Conservation (phyloP, 2,113 vertebrate species). For the Pelecanus crispus region DNA sequence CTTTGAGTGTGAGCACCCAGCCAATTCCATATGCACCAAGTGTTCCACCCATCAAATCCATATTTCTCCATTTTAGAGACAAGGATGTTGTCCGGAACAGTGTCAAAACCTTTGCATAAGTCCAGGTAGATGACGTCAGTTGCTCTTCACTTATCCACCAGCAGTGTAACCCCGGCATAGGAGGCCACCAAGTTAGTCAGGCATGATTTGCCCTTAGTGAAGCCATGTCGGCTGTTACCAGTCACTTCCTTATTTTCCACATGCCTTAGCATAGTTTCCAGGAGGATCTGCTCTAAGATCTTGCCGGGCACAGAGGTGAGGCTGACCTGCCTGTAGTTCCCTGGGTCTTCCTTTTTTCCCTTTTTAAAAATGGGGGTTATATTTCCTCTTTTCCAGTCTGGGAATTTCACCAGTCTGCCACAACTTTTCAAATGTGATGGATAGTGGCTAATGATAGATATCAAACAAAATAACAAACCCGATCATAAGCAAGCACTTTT, state of each 20-base stretch:
- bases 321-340: neutral
- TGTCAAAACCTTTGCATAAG: neutral
- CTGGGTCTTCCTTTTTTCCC: neutral
- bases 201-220: neutral
- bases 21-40: neutral
- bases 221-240: neutral
- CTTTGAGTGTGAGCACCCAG: neutral
- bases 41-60: neutral
- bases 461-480: neutral
- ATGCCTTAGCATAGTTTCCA: neutral
- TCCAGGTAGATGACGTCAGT: accelerated
- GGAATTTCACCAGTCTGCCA: neutral
- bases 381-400: neutral
- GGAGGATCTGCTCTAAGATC: neutral
- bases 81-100: neutral
- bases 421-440: neutral
- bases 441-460: neutral
- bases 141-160: neutral
- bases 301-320: neutral
- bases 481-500: neutral
- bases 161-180: neutral
- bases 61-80: neutral
- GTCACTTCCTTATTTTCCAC: neutral
- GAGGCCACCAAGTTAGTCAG: neutral
- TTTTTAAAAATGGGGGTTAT: neutral